These are phyloP conservation scores for Mesopsocus fuscifrons DNA, from an alignment of 2,888 invertebrate species.

Conservation along the genomic window DNA sequence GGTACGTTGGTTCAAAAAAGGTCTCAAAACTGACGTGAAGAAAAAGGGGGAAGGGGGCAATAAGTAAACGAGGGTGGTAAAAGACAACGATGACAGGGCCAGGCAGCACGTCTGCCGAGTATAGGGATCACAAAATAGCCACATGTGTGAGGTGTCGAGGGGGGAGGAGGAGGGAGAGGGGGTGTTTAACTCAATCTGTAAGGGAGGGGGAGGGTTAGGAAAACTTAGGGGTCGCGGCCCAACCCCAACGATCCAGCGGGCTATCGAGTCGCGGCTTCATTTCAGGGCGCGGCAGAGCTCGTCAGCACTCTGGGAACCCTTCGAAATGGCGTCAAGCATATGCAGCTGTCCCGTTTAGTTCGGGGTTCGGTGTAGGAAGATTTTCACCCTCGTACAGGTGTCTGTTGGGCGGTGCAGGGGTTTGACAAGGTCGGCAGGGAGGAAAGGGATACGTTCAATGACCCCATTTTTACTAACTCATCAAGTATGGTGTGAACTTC, in stretches of 20 bases:
- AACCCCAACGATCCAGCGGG: background rate
- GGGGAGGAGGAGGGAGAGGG: background rate
- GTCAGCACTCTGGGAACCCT: background rate
- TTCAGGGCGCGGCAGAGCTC: background rate
- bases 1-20: too few relatives aligned
- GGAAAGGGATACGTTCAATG: too few relatives aligned
- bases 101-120: too few relatives aligned
- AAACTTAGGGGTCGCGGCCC: background rate
- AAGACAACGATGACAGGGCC: background rate
- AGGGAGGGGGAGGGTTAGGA: background rate
- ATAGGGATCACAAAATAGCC: too few relatives aligned
- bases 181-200: background rate
- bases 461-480: too few relatives aligned
- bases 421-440: too few relatives aligned
- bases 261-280: background rate
- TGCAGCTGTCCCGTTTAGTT: background rate
- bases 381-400: background rate
- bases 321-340: background rate
- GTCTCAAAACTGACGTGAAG: too few relatives aligned
- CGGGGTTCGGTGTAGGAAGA: too few relatives aligned
- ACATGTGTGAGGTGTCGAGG: background rate
- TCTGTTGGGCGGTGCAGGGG: too few relatives aligned
- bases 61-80: background rate
- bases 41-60: too few relatives aligned
- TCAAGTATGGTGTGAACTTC: too few relatives aligned